Conservation (phyloP, 2,797 vertebrate genomes). For the Esox lucius region DNA sequence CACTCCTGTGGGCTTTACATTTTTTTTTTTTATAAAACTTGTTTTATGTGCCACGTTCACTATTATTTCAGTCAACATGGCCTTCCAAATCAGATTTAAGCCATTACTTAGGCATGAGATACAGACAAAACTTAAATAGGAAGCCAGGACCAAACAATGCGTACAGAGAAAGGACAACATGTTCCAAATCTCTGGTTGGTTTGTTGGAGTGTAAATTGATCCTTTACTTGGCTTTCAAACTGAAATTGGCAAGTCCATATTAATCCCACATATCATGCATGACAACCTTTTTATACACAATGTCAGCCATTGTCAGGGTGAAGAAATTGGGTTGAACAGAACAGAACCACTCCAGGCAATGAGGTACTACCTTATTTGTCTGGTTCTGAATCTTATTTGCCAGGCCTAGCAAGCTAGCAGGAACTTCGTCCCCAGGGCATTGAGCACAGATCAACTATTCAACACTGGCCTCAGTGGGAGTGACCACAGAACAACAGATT, state of each 20-base stretch:
- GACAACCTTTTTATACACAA: constrained; percentile 60
- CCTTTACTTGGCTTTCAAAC: constrained; percentile 39
- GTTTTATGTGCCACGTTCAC: background rate
- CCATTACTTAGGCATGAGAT: background rate
- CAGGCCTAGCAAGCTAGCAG: background rate
- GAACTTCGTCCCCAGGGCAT: no score
- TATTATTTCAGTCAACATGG: background rate
- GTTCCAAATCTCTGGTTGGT: constrained; percentile 31
- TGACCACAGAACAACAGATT: no score
- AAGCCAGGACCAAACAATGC: constrained; percentile 21
- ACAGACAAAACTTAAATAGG: constrained; percentile 5
- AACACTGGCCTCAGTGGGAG: no score
- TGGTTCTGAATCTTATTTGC: background rate
- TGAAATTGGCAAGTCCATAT: constrained; percentile 43
- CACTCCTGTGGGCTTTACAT: no score
- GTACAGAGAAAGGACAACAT: constrained; percentile 26
- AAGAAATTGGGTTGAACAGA: constrained; percentile 8
- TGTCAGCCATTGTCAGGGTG: constrained; percentile 58
- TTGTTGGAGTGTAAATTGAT: constrained; percentile 37
- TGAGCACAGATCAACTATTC: no score
- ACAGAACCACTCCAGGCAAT: background rate
- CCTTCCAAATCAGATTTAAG: background rate
- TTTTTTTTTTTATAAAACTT: no score
- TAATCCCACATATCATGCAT: constrained; percentile 61
- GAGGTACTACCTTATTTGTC: background rate